phyloP scores from a whole-genome alignment of 2,888 invertebrate species.

The Cyaniris semiargus region DNA sequence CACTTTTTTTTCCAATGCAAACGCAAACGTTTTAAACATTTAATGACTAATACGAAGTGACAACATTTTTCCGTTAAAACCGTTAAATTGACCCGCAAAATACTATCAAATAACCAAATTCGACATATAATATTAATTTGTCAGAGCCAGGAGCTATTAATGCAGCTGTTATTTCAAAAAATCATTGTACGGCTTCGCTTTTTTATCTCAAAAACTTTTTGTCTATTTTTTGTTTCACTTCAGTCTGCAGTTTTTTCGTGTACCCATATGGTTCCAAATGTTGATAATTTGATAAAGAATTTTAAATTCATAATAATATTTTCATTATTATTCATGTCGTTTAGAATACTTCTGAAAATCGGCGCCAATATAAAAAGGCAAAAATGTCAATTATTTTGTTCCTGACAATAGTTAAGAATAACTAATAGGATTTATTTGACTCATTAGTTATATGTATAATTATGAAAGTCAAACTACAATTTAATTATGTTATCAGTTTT shows the following conservation, averaged over 20 bases:
- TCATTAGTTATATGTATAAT: too few species aligned
- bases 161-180: slow-evolving; percentile 26
- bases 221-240: slow-evolving; percentile 2
- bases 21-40: not conserved
- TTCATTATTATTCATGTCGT: not conserved
- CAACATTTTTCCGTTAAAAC: not conserved
- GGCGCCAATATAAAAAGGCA: not conserved
- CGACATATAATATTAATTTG: slow-evolving; percentile 7
- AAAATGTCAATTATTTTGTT: too few species aligned
- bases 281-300: not conserved
- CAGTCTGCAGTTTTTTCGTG: not conserved
- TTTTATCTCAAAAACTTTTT: slow-evolving; percentile 20
- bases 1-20: not conserved
- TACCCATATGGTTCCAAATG: slow-evolving; percentile 29
- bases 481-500: too few species aligned
- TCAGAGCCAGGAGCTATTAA: slow-evolving; percentile 23
- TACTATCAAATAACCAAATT: slow-evolving; percentile 24
- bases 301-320: not conserved
- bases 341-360: not conserved
- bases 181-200: slow-evolving; percentile 30
- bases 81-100: slow-evolving; percentile 17
- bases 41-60: not conserved
- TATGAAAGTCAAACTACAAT: too few species aligned
- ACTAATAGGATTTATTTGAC: too few species aligned
- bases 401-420: too few species aligned